Percentiles rank a stretch among this genome's conserved stretches.
These are phyloP conservation scores for Clarias macrocephalus DNA, from an alignment of 2,113 vertebrate species.

Conservation along the genomic window DNA sequence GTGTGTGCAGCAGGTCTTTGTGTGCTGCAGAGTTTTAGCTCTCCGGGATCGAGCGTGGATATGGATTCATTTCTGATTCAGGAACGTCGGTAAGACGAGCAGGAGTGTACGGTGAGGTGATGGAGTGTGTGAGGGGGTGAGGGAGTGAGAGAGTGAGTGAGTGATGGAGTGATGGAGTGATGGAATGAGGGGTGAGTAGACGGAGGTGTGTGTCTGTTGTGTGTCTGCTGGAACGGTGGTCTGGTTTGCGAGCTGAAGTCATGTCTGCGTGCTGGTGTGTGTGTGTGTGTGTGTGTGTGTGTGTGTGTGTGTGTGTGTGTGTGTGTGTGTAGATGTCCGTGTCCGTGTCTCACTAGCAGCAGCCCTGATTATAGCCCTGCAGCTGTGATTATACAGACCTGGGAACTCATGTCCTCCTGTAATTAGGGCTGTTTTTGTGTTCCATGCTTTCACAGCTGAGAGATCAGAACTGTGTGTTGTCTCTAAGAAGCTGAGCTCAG, in stretches of 20 bases:
- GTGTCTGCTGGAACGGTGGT: neutral
- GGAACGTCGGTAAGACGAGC: slow-evolving; percentile 39
- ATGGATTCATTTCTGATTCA: slow-evolving; percentile 30
- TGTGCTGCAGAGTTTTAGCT: neutral
- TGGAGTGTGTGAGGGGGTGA: neutral
- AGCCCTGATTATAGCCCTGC: slow-evolving; percentile 4
- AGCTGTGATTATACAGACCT: slow-evolving; percentile 6
- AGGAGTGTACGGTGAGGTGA: neutral
- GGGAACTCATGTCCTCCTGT: neutral
- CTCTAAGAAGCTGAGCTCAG: neutral
- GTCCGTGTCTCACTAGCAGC: neutral
- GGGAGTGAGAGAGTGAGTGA: neutral
- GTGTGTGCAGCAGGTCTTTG: slow-evolving; percentile 10
- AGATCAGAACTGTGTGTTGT: neutral
- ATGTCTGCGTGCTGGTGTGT: neutral
- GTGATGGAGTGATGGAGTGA: neutral
- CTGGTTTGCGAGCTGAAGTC: neutral
- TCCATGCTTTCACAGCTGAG: neutral
- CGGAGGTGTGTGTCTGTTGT: neutral
- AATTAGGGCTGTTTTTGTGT: neutral
- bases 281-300: neutral
- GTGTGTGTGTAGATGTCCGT: neutral
- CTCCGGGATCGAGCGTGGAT: neutral
- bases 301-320: neutral
- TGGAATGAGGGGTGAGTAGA: neutral